Percentiles rank a stretch among this genome's conserved stretches.
Evolutionary conservation across 2,797 vertebrate species (phyloP).

Genomic region (Menidia menidia): DNA sequence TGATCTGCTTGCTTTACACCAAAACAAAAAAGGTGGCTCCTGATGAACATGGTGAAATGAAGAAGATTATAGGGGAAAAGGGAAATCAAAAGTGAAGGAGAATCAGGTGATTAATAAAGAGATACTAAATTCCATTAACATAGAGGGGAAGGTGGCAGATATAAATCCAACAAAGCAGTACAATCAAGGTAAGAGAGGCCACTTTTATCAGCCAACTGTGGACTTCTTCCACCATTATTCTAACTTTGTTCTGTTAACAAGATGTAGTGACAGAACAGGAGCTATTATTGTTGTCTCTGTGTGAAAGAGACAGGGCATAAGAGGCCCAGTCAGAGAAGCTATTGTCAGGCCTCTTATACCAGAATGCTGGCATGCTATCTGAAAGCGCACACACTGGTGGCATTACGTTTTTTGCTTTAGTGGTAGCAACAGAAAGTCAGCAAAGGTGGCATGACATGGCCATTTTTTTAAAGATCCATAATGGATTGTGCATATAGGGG

Average conservation of each 20-base stretch:
- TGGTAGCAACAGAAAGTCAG: neutral
- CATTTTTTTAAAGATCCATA: constrained; percentile 4
- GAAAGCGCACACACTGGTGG: neutral
- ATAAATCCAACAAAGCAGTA: constrained; percentile 48
- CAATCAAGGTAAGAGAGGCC: constrained; percentile 28
- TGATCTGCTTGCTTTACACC: neutral
- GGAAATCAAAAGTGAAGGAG: constrained; percentile 3
- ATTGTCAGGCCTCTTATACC: neutral
- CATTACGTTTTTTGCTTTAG: neutral
- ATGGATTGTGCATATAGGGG: neutral
- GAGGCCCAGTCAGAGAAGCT: neutral
- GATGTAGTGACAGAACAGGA: neutral
- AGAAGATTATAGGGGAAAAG: constrained; percentile 22
- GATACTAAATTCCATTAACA: constrained; percentile 13
- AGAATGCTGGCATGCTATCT: neutral
- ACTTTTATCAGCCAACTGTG: neutral
- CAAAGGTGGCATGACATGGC: neutral
- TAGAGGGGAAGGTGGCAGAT: constrained; percentile 25
- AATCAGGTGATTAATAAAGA: constrained; percentile 21
- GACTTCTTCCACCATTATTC: neutral
- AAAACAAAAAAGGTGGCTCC: constrained; percentile 10
- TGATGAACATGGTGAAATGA: constrained; percentile 8
- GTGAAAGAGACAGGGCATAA: neutral
- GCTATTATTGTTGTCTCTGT: neutral
- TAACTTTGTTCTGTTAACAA: neutral